Conservation (phyloP, 2,113 vertebrate species). For the Myotis yumanensis region DNA sequence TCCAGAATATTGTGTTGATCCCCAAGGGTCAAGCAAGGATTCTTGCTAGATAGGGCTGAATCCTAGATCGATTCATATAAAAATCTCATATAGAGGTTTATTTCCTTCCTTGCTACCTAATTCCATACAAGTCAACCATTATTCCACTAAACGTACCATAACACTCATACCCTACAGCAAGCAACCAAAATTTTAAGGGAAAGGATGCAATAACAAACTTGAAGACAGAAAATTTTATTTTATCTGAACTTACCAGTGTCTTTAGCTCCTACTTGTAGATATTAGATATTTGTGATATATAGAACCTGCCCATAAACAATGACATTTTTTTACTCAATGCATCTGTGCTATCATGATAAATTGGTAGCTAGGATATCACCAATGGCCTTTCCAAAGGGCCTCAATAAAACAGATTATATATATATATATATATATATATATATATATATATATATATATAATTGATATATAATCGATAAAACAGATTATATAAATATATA, state of each 20-base stretch:
- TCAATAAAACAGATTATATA: not conserved
- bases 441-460: no score
- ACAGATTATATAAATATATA: no score
- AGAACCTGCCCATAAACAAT: not conserved
- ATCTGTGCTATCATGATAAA: not conserved
- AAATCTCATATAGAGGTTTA: not conserved
- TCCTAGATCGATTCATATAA: not conserved
- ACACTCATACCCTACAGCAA: not conserved
- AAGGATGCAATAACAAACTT: not conserved
- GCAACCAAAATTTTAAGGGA: not conserved
- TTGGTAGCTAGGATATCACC: not conserved
- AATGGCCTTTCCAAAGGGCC: not conserved
- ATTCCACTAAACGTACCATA: not conserved
- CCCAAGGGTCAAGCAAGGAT: not conserved
- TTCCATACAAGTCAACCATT: not conserved
- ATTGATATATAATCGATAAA: no score
- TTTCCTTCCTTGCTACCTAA: not conserved
- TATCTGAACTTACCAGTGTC: not conserved
- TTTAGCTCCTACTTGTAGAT: not conserved
- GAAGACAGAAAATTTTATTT: not conserved
- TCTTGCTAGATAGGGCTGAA: not conserved
- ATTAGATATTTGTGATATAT: not conserved
- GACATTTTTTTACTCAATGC: not conserved
- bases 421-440: no score
- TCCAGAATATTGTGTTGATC: not conserved